Base-by-base conservation (phyloP, 1,140 invertebrate genomes). In the Wiebesia pumilae region DNA sequence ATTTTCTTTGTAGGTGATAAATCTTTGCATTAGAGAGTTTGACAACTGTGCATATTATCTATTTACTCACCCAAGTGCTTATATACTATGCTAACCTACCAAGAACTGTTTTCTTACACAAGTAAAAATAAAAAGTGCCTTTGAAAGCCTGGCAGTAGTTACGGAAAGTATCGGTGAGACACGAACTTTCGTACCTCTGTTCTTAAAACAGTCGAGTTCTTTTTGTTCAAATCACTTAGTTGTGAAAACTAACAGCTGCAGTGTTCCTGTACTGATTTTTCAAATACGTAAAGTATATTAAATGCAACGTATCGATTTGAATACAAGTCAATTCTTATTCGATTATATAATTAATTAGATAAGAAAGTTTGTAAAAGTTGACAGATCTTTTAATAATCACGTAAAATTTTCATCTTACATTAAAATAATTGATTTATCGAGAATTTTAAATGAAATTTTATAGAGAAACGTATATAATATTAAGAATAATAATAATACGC, bases 1-100 rank as follows among this genome's bases (percentile, higher is more conserved):
- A 35, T 69, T 69, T 33, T 6, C 3, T 14, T 35, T 14, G 14
- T 89, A 87, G 69, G 82, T 86, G 80, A 88, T 90, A 85, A 84
- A 88, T 90, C 87, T 89, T 89, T 73, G 43, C 80, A 84, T 71
- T 87, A 54, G n/a, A 67, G 87, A 84, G 85, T 90, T 90, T 90
- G 90, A 89, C 90, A 89, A 89, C 87, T 88, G 85, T 87, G 87
- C 84, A 89, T 77, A 65, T 81, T 69, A 82, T n/a, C 81, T 83
- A 77, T 69, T 86, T 71, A 75, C 65, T 85, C 33, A 43, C 65
- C 6, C 71, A 21, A n/a, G 47, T 35, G 38, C 54, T 86, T 65
- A 71, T 71, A 40, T 21, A 47, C 6, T 38, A 82, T 27, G 65
- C 30, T 78, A 54, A 54, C 19, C 43, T 12, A 33, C 30, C 30